Percentiles rank a stretch among this genome's conserved stretches.
phyloP scores from a whole-genome alignment of 2,113 vertebrate species.

The Rhizomys pruinosus region DNA sequence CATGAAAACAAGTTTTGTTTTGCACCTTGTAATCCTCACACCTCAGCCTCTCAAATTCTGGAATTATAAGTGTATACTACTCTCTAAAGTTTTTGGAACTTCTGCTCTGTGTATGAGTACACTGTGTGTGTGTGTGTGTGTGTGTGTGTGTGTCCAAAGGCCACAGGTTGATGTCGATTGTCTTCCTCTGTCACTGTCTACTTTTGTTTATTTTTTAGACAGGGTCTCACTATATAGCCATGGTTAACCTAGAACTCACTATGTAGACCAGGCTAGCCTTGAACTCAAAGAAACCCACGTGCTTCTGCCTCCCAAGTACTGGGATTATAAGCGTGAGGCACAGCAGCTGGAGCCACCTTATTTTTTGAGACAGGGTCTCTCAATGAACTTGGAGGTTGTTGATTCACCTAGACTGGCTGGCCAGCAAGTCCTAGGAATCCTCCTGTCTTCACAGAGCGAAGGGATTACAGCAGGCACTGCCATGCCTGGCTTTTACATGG shows the following conservation, averaged over 20 bases:
- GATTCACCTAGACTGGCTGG: too few species aligned
- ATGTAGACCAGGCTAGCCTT: too few species aligned
- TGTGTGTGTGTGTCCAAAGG: neutral
- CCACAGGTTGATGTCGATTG: too few species aligned
- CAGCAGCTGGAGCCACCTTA: too few species aligned
- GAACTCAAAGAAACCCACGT: too few species aligned
- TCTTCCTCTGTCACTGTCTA: neutral
- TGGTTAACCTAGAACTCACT: too few species aligned
- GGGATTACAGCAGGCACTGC: too few species aligned
- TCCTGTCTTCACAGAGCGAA: neutral
- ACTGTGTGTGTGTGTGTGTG: neutral
- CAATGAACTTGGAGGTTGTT: neutral
- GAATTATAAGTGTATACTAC: neutral
- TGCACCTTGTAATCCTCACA: neutral
- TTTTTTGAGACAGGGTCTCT: neutral
- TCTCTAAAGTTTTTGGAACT: neutral
- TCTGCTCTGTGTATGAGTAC: neutral
- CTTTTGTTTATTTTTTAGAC: too few species aligned
- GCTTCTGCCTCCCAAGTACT: too few species aligned
- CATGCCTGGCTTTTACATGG: neutral
- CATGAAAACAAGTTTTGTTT: neutral
- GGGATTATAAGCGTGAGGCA: too few species aligned
- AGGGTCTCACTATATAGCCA: too few species aligned
- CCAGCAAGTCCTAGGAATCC: too few species aligned
- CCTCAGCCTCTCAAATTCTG: neutral